Conservation (phyloP, 2,113 vertebrate species). For the Grammomys dolichurus region DNA sequence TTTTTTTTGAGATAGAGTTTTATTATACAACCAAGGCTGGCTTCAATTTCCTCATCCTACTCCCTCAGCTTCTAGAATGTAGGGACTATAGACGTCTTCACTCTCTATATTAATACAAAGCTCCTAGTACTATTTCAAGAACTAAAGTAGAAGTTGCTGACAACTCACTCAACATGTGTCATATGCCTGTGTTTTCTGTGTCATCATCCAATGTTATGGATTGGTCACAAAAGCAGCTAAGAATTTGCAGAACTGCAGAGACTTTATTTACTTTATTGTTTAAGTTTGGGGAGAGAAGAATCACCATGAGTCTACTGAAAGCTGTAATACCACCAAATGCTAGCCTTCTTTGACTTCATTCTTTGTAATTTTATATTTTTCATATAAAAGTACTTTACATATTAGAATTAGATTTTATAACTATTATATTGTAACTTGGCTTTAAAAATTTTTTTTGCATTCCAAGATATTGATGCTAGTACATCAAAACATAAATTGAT, state of each 20-base stretch:
- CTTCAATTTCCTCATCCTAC: background rate
- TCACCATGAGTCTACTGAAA: background rate
- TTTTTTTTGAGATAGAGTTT: background rate
- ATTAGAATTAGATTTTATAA: background rate
- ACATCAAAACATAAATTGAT: background rate
- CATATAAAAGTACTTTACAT: background rate
- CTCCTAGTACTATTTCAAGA: background rate
- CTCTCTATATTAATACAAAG: background rate
- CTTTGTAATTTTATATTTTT: constrained; percentile 1
- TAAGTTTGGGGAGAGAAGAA: background rate
- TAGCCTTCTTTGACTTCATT: constrained; percentile 30
- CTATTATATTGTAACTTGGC: background rate
- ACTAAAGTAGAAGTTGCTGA: background rate
- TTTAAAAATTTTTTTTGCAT: background rate
- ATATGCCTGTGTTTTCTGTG: background rate
- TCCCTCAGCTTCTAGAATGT: background rate
- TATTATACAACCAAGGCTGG: background rate
- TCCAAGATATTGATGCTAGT: background rate
- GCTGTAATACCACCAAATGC: background rate
- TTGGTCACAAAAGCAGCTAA: background rate
- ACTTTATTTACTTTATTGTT: background rate
- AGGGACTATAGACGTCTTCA: background rate
- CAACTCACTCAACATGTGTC: background rate
- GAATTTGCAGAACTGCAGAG: background rate
- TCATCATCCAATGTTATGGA: background rate